phyloP scores from a whole-genome alignment of 2,113 vertebrate species.

The Eleginops maclovinus region DNA sequence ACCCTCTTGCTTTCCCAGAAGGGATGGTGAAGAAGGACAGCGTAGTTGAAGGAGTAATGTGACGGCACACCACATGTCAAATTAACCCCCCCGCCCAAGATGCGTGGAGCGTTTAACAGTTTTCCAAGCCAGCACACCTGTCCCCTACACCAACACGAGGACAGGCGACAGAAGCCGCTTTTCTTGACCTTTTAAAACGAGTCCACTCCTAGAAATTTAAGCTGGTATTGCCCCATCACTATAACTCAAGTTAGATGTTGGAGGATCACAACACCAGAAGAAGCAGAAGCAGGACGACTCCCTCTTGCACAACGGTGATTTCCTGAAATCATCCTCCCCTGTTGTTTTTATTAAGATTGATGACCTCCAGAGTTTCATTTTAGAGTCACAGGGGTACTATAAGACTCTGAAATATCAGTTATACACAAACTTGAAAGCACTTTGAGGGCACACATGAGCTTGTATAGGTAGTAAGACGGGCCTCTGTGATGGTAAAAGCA shows the following conservation, averaged over 20 bases:
- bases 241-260: conserved; percentile 14
- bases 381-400: conserved; percentile 63
- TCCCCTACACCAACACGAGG: conserved; percentile 12
- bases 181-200: conserved; percentile 20
- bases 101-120: background rate
- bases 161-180: conserved; percentile 8
- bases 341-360: conserved; percentile 77
- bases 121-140: conserved; percentile 43
- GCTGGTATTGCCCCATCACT: conserved; percentile 13
- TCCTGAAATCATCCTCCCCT: conserved; percentile 73
- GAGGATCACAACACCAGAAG: conserved; percentile 29
- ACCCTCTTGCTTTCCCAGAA: conserved; percentile 33
- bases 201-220: conserved; percentile 14
- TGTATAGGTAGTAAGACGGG: conserved; percentile 55
- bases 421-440: conserved; percentile 65
- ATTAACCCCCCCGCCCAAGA: background rate
- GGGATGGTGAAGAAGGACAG: conserved; percentile 11
- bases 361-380: conserved; percentile 72
- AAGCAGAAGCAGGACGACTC: conserved; percentile 46
- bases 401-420: conserved; percentile 61
- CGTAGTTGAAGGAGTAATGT: conserved; percentile 22
- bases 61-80: conserved; percentile 15
- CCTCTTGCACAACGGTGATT: conserved; percentile 59
- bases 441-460: conserved; percentile 43
- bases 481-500: conserved; percentile 74